phyloP scores from a whole-genome alignment of 1,140 invertebrate genomes.

The Parasteatoda tepidariorum region DNA sequence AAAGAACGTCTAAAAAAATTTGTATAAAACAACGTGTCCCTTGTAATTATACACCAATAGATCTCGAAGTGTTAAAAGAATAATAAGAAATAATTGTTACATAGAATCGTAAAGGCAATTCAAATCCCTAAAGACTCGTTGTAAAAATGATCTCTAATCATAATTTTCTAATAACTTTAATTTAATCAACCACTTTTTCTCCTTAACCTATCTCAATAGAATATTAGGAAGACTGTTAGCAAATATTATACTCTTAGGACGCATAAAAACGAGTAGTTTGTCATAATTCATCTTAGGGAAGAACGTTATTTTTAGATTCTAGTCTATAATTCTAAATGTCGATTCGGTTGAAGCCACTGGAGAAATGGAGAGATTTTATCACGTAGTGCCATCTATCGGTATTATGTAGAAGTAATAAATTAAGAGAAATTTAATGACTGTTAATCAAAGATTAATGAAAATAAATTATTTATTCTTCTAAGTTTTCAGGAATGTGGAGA shows the following conservation, averaged over 20 bases:
- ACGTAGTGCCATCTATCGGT: slow-evolving; percentile 34
- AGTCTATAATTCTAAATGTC: neutral
- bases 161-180: slow-evolving; percentile 38
- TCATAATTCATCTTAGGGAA: neutral
- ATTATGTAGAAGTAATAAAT: no score
- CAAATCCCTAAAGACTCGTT: neutral
- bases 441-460: no score
- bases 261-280: slow-evolving; percentile 9
- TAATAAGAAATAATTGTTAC: slow-evolving; percentile 32
- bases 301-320: no score
- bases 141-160: slow-evolving; percentile 27
- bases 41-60: slow-evolving; percentile 3
- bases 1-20: no score
- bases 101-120: neutral
- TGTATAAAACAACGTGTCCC: slow-evolving; percentile 29
- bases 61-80: neutral
- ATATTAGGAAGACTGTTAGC: neutral
- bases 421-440: no score
- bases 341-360: neutral
- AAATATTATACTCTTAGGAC: slow-evolving; percentile 27
- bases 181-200: slow-evolving; percentile 40
- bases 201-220: neutral
- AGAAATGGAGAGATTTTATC: neutral
- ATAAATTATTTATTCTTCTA: no score
- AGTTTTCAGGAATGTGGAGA: no score